phyloP scores from a whole-genome alignment of 2,888 invertebrate species.

The Diadromus collaris region DNA sequence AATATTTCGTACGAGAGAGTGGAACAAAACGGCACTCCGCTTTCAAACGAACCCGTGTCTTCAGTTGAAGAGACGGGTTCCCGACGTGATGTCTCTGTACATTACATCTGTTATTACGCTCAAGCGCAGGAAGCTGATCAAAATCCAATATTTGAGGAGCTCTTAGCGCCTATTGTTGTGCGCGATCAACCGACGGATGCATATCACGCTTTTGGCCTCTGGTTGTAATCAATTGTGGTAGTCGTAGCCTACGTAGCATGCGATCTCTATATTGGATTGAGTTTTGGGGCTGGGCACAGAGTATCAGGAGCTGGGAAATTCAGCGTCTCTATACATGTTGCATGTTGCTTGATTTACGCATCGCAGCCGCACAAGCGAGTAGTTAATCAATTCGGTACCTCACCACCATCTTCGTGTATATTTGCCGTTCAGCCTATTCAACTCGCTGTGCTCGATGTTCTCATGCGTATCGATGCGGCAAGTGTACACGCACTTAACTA shows the following conservation, averaged over 20 bases:
- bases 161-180: neutral
- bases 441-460: conserved; percentile 64
- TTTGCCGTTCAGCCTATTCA: conserved; percentile 71
- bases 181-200: conserved; percentile 27
- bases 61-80: neutral
- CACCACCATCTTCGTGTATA: conserved; percentile 61
- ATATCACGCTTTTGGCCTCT: conserved; percentile 48
- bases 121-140: conserved; percentile 17
- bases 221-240: conserved; percentile 68
- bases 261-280: conserved; percentile 69
- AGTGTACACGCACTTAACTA: conserved; percentile 43
- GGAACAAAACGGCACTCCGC: no score
- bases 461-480: conserved; percentile 51
- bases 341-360: conserved; percentile 60
- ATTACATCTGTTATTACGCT: neutral
- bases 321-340: conserved; percentile 32
- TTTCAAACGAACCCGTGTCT: neutral
- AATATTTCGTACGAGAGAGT: no score
- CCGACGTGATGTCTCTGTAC: conserved; percentile 4
- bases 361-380: conserved; percentile 69
- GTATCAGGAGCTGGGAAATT: conserved; percentile 41
- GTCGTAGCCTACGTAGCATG: conserved; percentile 53
- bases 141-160: neutral
- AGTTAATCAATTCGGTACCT: conserved; percentile 74
- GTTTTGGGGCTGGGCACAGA: conserved; percentile 63